A percentile compares a stretch with the other conserved stretches of the same genome.
phyloP scores from a whole-genome alignment of 2,797 vertebrate genomes.

The Basileuterus tristriatus region DNA sequence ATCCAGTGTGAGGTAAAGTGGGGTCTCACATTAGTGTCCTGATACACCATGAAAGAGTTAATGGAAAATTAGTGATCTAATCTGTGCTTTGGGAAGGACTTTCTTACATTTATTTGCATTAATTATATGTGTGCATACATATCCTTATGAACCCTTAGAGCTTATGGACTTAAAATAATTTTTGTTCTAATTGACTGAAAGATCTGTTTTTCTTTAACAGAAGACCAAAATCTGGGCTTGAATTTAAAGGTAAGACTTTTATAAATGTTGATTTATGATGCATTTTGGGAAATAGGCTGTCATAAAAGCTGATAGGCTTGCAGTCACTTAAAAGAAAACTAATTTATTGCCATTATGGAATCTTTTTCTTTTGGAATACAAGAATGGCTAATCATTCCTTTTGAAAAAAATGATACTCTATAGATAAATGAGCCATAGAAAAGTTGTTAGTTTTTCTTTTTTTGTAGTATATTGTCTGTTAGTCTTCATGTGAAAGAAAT shows the following conservation, averaged over 20 bases:
- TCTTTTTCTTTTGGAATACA: neutral
- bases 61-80: neutral
- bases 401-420: neutral
- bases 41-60: neutral
- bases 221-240: conserved; percentile 10
- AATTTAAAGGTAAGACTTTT: conserved; percentile 70
- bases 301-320: neutral
- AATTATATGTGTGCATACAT: neutral
- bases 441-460: neutral
- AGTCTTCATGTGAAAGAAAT: neutral
- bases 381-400: neutral
- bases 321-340: neutral
- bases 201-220: conserved; percentile 55
- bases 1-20: neutral
- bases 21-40: neutral
- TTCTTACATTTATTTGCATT: neutral
- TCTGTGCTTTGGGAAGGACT: neutral
- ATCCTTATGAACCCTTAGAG: neutral
- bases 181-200: neutral
- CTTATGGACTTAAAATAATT: neutral
- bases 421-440: neutral
- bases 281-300: neutral
- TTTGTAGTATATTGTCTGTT: neutral
- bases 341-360: neutral
- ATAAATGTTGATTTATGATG: neutral